A percentile compares a stretch with the other conserved stretches of the same genome.
Evolutionary conservation across 1,140 invertebrate genomes (phyloP).

Genomic region (Pollicipes pollicipes): DNA sequence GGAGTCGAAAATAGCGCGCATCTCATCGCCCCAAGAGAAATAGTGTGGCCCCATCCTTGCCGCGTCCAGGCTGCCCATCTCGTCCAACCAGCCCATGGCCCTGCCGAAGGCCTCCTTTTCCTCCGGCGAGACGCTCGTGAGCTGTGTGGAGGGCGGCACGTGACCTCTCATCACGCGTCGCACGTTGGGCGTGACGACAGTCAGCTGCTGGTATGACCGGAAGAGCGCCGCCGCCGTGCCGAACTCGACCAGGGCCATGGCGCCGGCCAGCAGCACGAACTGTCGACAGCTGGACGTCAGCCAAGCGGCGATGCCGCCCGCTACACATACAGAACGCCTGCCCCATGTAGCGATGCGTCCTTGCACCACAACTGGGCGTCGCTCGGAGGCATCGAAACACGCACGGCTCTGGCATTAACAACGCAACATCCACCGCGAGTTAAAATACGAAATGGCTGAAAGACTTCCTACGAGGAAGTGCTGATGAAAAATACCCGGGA

Average conservation of each 20-base stretch:
- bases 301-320: too few species aligned
- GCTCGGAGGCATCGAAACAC: too few species aligned
- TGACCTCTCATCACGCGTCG: not conserved
- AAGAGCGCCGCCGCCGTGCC: not conserved
- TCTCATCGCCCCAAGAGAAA: not conserved
- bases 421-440: too few species aligned
- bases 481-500: too few species aligned
- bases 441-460: too few species aligned
- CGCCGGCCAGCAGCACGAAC: not conserved
- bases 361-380: too few species aligned
- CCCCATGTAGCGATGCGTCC: too few species aligned
- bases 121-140: not conserved
- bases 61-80: not conserved
- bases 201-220: not conserved
- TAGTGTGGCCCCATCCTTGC: not conserved
- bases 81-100: not conserved
- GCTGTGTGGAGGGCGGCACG: not conserved
- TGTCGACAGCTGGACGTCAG: too few species aligned
- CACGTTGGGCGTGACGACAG: not conserved
- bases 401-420: too few species aligned
- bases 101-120: not conserved
- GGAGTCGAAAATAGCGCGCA: not conserved
- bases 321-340: too few species aligned
- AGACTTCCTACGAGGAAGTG: too few species aligned
- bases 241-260: not conserved